phyloP scores from a whole-genome alignment of 2,888 invertebrate genomes.

The Plusia festucae region DNA sequence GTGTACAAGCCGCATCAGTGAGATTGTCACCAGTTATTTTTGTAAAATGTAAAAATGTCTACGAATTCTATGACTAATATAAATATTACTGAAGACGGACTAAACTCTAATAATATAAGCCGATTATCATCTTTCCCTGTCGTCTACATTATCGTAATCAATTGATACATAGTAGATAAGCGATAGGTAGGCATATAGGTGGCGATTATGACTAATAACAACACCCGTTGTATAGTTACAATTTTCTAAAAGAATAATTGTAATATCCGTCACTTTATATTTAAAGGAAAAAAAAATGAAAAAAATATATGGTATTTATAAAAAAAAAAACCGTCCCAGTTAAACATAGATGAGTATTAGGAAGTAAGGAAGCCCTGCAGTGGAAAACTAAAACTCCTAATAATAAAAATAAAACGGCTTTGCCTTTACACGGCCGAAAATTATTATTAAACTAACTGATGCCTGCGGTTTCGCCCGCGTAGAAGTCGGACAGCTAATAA shows the following conservation, averaged over 20 bases:
- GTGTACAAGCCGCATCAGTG: neutral
- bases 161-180: neutral
- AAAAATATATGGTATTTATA: too few species aligned
- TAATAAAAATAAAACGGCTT: too few species aligned
- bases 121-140: neutral
- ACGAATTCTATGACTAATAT: neutral
- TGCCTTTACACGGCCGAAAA: too few species aligned
- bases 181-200: neutral
- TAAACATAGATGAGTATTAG: too few species aligned
- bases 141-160: constrained; percentile 1
- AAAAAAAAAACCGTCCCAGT: too few species aligned
- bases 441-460: too few species aligned
- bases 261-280: too few species aligned
- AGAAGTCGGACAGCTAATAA: too few species aligned
- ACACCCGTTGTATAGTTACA: neutral
- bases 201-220: neutral
- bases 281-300: too few species aligned
- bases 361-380: too few species aligned
- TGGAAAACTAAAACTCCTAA: too few species aligned
- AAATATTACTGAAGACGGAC: neutral
- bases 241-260: neutral
- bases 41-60: neutral
- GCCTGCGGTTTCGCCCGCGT: too few species aligned
- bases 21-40: neutral
- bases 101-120: neutral